Evolutionary conservation across 1,140 invertebrate genomes (phyloP).

Genomic region (Drosophila tani): DNA sequence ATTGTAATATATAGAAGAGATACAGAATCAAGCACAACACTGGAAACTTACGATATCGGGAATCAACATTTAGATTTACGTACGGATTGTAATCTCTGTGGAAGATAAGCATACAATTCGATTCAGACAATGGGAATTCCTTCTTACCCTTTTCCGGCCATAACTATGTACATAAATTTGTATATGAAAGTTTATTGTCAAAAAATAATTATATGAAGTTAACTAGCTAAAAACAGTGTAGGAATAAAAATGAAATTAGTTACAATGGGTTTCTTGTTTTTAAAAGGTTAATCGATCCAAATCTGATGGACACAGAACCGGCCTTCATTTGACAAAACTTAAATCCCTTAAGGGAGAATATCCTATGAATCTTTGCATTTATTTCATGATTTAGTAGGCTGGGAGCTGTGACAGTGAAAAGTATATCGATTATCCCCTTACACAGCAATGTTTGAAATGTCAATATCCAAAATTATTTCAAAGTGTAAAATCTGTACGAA

Average conservation of each 20-base stretch:
- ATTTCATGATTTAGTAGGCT: neutral
- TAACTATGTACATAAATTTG: neutral
- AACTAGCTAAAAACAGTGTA: too few species aligned
- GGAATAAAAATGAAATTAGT: too few species aligned
- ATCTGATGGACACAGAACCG: neutral
- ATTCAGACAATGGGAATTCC: too few species aligned
- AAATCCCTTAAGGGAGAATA: constrained; percentile 1
- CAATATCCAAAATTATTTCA: neutral
- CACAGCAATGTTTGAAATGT: neutral
- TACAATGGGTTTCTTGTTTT: too few species aligned
- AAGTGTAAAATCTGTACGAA: neutral
- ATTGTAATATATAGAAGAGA: neutral
- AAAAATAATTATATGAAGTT: too few species aligned
- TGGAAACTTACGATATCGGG: too few species aligned
- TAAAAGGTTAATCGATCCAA: too few species aligned
- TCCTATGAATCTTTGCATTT: neutral
- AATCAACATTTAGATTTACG: constrained; percentile 27
- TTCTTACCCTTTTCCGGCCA: constrained; percentile 18
- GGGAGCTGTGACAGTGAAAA: neutral
- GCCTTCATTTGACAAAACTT: constrained; percentile 12
- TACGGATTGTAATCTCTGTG: constrained; percentile 39
- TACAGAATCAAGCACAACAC: too few species aligned
- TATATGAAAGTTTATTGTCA: neutral
- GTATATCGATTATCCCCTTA: neutral
- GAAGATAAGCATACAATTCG: too few species aligned